These are phyloP conservation scores for Hymenopus coronatus DNA, from an alignment of 2,888 invertebrate species.

Conservation along the genomic window DNA sequence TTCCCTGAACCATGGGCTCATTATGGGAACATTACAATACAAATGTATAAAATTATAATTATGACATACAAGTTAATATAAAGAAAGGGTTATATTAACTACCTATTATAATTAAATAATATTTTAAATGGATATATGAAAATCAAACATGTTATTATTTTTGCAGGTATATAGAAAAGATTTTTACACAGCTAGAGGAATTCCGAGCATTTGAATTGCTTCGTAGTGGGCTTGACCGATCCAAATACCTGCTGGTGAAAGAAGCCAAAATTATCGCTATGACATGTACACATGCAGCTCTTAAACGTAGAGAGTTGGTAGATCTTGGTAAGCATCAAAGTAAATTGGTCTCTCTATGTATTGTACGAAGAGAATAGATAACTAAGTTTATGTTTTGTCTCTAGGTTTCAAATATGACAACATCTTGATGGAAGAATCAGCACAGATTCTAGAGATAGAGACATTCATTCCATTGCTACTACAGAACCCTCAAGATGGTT, in stretches of 20 bases:
- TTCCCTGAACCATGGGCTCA: too few species aligned
- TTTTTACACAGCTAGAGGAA: constrained; percentile 96
- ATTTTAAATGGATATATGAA: constrained; percentile 12
- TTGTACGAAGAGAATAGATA: neutral
- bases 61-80: too few species aligned
- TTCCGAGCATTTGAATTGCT: constrained; percentile 97
- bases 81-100: too few species aligned
- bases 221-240: constrained; percentile 91
- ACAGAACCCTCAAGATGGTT: constrained; percentile 97
- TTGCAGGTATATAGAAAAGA: constrained; percentile 76
- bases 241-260: constrained; percentile 93
- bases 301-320: constrained; percentile 93
- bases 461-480: constrained; percentile 97
- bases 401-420: constrained; percentile 95
- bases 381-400: constrained; percentile 26
- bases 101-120: too few species aligned
- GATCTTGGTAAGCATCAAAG: constrained; percentile 66
- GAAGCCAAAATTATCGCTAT: constrained; percentile 99
- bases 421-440: constrained; percentile 98
- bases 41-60: too few species aligned
- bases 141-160: constrained; percentile 44
- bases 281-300: constrained; percentile 99
- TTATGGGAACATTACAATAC: too few species aligned
- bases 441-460: constrained; percentile 98
- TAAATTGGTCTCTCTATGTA: neutral